These are phyloP conservation scores for Diogma glabrata DNA, from an alignment of 2,888 invertebrate genomes.

Conservation along the genomic window DNA sequence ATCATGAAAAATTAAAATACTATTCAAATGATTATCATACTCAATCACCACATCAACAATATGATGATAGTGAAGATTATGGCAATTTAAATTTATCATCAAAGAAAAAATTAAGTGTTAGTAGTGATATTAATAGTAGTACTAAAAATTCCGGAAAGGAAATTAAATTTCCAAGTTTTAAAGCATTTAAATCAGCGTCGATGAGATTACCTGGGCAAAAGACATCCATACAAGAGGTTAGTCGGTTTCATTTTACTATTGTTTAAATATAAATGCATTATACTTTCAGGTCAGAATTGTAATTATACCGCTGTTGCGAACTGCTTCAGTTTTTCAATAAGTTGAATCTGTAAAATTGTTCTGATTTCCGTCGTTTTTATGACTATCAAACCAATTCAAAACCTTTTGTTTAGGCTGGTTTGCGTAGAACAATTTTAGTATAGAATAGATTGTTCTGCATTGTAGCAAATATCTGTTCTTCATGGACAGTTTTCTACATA, in stretches of 20 bases:
- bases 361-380: too few species aligned
- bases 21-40: slow-evolving; percentile 13
- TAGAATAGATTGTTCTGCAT: too few species aligned
- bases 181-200: slow-evolving; percentile 20
- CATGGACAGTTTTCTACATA: too few species aligned
- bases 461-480: too few species aligned
- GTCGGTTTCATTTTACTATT: not conserved
- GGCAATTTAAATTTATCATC: not conserved
- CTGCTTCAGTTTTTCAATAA: too few species aligned
- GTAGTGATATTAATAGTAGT: slow-evolving; percentile 7
- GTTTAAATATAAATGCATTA: not conserved
- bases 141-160: slow-evolving; percentile 11
- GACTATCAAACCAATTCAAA: too few species aligned
- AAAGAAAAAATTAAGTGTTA: slow-evolving; percentile 5
- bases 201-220: slow-evolving; percentile 28
- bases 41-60: slow-evolving; percentile 13
- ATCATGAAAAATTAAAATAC: slow-evolving; percentile 15
- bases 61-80: slow-evolving; percentile 12
- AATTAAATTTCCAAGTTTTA: slow-evolving; percentile 16
- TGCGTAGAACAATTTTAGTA: too few species aligned
- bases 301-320: too few species aligned
- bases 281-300: too few species aligned
- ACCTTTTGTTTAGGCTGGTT: too few species aligned
- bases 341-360: too few species aligned
- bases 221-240: slow-evolving; percentile 48